phyloP scores from a whole-genome alignment of 2,888 invertebrate species.

The Stegophylla sp. region DNA sequence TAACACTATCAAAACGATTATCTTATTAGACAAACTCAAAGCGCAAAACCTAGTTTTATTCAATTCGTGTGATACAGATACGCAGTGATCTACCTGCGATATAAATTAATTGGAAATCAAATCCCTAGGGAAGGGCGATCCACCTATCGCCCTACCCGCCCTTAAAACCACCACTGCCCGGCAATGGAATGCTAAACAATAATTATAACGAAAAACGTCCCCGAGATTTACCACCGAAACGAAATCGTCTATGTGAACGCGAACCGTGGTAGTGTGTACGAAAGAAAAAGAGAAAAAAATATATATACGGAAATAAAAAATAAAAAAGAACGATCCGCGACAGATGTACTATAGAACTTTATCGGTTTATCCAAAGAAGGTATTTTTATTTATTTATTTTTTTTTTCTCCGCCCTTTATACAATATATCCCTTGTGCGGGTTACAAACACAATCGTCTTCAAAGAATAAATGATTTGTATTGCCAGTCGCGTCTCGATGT shows the following conservation, averaged over 20 bases:
- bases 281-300: background rate
- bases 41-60: too few species aligned
- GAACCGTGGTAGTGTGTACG: background rate
- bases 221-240: background rate
- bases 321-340: background rate
- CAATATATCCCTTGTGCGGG: background rate
- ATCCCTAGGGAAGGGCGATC: too few species aligned
- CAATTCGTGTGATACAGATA: too few species aligned
- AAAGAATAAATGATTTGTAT: constrained; percentile 1
- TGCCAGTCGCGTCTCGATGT: background rate
- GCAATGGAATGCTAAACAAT: background rate
- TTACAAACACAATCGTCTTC: background rate
- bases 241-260: too few species aligned
- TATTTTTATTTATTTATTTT: background rate
- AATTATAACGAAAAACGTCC: background rate
- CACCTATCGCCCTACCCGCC: too few species aligned
- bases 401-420: background rate
- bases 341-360: background rate
- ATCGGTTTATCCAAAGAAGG: constrained; percentile 9
- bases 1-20: too few species aligned
- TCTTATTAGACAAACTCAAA: too few species aligned
- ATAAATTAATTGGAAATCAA: too few species aligned
- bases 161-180: too few species aligned
- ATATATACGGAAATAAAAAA: background rate
- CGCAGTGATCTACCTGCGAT: too few species aligned